Percentiles rank a stretch among this genome's conserved stretches.
Conservation (phyloP, 2,888 invertebrate species). For the Trilocha varians region DNA sequence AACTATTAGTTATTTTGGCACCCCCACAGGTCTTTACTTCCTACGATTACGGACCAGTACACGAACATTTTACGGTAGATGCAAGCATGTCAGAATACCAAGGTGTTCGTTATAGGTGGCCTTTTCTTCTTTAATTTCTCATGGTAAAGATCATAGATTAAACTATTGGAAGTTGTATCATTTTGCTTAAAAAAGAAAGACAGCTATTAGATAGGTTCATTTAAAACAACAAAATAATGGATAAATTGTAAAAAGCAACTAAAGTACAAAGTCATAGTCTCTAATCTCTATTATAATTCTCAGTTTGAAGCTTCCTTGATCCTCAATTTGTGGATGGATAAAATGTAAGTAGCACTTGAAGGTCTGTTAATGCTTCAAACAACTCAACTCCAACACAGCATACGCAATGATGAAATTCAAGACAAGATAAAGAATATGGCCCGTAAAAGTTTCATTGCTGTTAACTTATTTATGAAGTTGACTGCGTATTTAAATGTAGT, state of each 20-base stretch:
- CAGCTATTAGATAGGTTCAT: too few relatives aligned
- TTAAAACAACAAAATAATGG: too few relatives aligned
- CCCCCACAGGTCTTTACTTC: conserved; percentile 48
- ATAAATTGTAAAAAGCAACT: too few relatives aligned
- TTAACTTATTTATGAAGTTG: conserved; percentile 66
- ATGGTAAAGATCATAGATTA: too few relatives aligned
- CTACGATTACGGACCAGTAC: conserved; percentile 57
- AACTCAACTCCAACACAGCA: conserved; percentile 43
- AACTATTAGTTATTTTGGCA: conserved; percentile 74
- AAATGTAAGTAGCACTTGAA: background rate
- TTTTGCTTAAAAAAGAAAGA: too few relatives aligned
- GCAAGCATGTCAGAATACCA: too few relatives aligned
- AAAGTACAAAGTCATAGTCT: too few relatives aligned
- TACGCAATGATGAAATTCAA: conserved; percentile 64
- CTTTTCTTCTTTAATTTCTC: too few relatives aligned
- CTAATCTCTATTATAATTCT: background rate
- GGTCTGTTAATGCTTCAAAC: conserved; percentile 42
- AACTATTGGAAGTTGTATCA: too few relatives aligned
- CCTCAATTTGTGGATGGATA: too few relatives aligned
- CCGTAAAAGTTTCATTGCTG: conserved; percentile 66
- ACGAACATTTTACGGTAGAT: conserved; percentile 22
- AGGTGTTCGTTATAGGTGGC: too few relatives aligned
- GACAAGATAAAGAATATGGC: conserved; percentile 65
- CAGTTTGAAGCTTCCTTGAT: too few relatives aligned
- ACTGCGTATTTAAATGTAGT: conserved; percentile 57